Percentiles rank a stretch among this genome's conserved stretches.
Conservation (phyloP, 1,140 invertebrate species). For the Drosophila aff. region DNA sequence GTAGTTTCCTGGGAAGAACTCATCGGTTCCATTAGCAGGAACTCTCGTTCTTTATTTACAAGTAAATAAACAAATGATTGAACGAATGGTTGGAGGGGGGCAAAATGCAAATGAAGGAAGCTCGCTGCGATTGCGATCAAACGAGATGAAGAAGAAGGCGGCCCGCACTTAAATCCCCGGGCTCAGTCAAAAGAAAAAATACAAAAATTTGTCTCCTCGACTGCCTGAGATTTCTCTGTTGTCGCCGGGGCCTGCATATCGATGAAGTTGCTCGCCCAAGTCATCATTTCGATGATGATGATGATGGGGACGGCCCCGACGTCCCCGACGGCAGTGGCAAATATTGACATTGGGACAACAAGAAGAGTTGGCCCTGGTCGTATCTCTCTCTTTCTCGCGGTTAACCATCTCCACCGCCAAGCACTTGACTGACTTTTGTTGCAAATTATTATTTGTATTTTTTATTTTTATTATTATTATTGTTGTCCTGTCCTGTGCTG, state of each 20-base stretch:
- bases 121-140: conserved; percentile 39
- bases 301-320: conserved; percentile 38
- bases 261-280: conserved; percentile 52
- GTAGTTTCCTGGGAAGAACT: conserved; percentile 18
- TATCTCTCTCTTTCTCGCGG: conserved; percentile 32
- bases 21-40: conserved; percentile 52
- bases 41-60: conserved; percentile 38
- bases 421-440: conserved; percentile 81
- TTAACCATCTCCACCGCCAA: conserved; percentile 47
- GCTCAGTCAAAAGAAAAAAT: conserved; percentile 2
- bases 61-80: conserved; percentile 67
- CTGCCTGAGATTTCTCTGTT: conserved; percentile 49
- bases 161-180: conserved; percentile 19
- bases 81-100: conserved; percentile 43
- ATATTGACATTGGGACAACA: conserved; percentile 71
- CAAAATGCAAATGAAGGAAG: conserved; percentile 64
- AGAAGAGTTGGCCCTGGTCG: conserved; percentile 8
- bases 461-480: conserved; percentile 55
- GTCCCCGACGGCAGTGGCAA: conserved; percentile 54
- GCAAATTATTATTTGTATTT: conserved; percentile 73
- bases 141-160: conserved; percentile 37
- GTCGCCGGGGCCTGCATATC: conserved; percentile 51
- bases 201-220: conserved; percentile 32
- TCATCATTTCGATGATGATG: conserved; percentile 48
- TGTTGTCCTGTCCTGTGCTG: conserved; percentile 18